A percentile compares a stretch with the other conserved stretches of the same genome.
These are phyloP conservation scores for Mastacembelus armatus DNA, from an alignment of 2,797 vertebrate genomes.

Conservation along the genomic window DNA sequence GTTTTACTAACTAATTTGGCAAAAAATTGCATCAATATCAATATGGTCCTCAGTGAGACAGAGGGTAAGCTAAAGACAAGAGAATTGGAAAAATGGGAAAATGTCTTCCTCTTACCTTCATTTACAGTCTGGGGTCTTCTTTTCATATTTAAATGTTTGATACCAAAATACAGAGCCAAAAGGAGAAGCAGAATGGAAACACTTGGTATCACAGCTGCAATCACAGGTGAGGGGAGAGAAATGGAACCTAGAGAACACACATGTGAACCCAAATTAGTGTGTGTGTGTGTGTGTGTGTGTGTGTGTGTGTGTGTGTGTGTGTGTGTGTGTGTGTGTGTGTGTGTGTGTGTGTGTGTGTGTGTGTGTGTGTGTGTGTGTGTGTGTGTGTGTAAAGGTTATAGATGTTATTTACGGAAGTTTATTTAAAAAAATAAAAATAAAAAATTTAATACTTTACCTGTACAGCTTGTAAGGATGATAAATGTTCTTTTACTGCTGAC, in stretches of 20 bases:
- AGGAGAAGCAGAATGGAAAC: neutral
- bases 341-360: too few relatives aligned
- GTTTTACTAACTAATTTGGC: too few relatives aligned
- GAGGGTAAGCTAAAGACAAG: neutral
- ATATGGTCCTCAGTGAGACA: neutral
- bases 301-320: too few relatives aligned
- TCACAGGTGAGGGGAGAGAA: neutral
- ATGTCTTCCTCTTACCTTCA: slow-evolving; percentile 15
- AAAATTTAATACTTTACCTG: neutral
- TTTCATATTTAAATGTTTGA: neutral
- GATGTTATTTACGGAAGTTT: too few relatives aligned
- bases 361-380: too few relatives aligned
- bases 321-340: too few relatives aligned
- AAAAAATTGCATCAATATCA: too few relatives aligned
- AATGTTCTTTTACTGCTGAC: slow-evolving; percentile 4
- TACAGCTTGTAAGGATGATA: slow-evolving; percentile 1
- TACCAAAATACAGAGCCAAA: slow-evolving; percentile 1
- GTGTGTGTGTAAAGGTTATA: too few relatives aligned
- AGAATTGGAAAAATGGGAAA: too few relatives aligned
- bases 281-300: too few relatives aligned
- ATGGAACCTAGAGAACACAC: neutral
- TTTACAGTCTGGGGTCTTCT: neutral
- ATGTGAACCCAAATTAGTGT: neutral
- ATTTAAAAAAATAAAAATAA: too few relatives aligned
- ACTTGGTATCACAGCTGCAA: neutral